These are phyloP conservation scores for Adrianichthys oophorus DNA, from an alignment of 2,797 vertebrate species.

Conservation along the genomic window DNA sequence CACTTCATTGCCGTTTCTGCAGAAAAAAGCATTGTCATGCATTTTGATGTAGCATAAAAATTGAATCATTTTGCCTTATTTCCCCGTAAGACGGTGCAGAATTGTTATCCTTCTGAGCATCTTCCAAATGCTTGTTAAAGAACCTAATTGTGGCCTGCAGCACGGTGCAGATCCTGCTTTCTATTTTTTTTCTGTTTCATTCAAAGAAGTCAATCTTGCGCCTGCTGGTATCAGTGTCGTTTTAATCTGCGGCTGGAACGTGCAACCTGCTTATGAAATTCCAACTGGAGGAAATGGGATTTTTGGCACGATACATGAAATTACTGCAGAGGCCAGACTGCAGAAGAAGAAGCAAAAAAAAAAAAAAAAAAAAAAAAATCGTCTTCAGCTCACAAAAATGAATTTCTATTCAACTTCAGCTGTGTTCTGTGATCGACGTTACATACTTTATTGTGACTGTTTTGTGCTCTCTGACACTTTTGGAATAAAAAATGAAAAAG, in stretches of 20 bases:
- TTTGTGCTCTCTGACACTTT: conserved; percentile 52
- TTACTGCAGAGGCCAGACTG: conserved; percentile 40
- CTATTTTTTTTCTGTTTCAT: conserved; percentile 26
- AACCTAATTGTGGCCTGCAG: conserved; percentile 45
- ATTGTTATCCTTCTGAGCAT: conserved; percentile 44
- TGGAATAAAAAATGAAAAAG: conserved; percentile 54
- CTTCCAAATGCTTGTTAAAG: conserved; percentile 47
- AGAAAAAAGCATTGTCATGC: conserved; percentile 14
- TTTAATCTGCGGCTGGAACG: conserved; percentile 54
- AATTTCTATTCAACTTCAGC: conserved; percentile 50
- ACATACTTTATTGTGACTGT: conserved; percentile 59
- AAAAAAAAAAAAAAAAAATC: conserved; percentile 9
- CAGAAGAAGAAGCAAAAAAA: conserved; percentile 7
- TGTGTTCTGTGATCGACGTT: conserved; percentile 61
- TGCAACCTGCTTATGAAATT: conserved; percentile 31
- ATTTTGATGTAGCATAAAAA: conserved; percentile 38
- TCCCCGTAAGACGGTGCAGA: conserved; percentile 37
- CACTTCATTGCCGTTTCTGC: conserved; percentile 18
- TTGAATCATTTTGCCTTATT: conserved; percentile 38
- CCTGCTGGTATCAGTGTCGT: conserved; percentile 45
- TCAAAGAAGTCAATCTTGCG: conserved; percentile 44
- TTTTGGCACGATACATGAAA: conserved; percentile 55
- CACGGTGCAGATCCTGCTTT: conserved; percentile 34
- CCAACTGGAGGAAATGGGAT: conserved; percentile 55
- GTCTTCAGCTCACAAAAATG: conserved; percentile 36